phyloP scores from a whole-genome alignment of 2,113 vertebrate species.

The Jacana jacana region DNA sequence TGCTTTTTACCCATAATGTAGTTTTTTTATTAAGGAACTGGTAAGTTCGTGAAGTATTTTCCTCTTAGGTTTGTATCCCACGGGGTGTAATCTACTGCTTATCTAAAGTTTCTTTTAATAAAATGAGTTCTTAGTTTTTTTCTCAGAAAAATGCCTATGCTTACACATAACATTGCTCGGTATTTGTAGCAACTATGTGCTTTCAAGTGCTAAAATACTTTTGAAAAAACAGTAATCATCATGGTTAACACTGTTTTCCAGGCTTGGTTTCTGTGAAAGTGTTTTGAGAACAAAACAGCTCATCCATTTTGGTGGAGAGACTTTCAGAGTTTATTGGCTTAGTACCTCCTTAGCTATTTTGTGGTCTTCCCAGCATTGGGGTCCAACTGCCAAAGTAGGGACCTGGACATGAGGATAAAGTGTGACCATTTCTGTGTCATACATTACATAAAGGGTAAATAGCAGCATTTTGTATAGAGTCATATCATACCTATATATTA shows the following conservation, averaged over 20 bases:
- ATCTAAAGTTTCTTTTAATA: neutral
- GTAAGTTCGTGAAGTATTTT: neutral
- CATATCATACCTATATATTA: neutral
- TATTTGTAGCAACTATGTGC: neutral
- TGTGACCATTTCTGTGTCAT: neutral
- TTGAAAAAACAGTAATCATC: neutral
- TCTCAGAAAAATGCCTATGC: neutral
- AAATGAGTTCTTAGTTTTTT: neutral
- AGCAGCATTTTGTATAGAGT: neutral
- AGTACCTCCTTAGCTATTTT: neutral
- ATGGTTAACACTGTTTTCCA: neutral
- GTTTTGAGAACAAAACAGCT: neutral
- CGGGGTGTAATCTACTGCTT: neutral
- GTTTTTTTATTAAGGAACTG: neutral
- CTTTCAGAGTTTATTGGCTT: neutral
- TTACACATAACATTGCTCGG: neutral
- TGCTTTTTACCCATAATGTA: neutral
- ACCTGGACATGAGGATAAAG: neutral
- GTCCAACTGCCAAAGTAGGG: neutral
- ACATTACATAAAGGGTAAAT: neutral
- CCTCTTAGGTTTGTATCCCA: neutral
- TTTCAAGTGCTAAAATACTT: neutral
- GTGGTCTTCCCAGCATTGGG: neutral
- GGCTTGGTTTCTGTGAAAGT: neutral
- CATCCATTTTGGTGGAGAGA: neutral